These are phyloP conservation scores for Rhorus exstirpatorius DNA, from an alignment of 2,888 invertebrate genomes.

Conservation along the genomic window DNA sequence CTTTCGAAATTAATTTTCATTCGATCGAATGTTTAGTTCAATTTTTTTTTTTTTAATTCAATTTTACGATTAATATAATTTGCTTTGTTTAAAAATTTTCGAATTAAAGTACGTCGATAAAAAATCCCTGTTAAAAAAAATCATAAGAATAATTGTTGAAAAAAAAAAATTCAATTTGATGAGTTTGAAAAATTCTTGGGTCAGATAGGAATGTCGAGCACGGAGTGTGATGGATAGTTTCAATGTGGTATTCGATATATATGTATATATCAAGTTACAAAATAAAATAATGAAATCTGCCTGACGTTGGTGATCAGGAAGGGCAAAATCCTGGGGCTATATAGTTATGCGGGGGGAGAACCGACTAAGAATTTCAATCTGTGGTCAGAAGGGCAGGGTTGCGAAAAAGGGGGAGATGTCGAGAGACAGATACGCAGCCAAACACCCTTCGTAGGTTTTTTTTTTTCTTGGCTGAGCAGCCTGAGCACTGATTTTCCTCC, in stretches of 20 bases:
- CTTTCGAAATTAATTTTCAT: no score
- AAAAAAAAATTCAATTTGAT: constrained; percentile 51
- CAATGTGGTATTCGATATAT: constrained; percentile 21
- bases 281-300: constrained; percentile 85
- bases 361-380: constrained; percentile 85
- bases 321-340: constrained; percentile 54
- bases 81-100: no score
- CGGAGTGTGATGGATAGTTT: constrained; percentile 77
- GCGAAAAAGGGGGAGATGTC: constrained; percentile 74
- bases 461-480: constrained; percentile 47
- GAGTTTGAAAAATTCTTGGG: constrained; percentile 20
- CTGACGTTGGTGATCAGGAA: constrained; percentile 73
- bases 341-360: constrained; percentile 63
- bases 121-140: neutral
- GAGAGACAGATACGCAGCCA: constrained; percentile 69
- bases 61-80: no score
- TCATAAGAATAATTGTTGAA: neutral
- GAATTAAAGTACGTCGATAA: no score
- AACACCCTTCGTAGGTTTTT: constrained; percentile 61
- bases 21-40: no score
- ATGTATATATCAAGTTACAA: constrained; percentile 74
- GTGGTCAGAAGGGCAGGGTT: constrained; percentile 82
- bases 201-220: constrained; percentile 36
- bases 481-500: constrained; percentile 50
- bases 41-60: no score